These are phyloP conservation scores for Drosophila quasianomalipes DNA, from an alignment of 2,888 invertebrate species.

Conservation along the genomic window DNA sequence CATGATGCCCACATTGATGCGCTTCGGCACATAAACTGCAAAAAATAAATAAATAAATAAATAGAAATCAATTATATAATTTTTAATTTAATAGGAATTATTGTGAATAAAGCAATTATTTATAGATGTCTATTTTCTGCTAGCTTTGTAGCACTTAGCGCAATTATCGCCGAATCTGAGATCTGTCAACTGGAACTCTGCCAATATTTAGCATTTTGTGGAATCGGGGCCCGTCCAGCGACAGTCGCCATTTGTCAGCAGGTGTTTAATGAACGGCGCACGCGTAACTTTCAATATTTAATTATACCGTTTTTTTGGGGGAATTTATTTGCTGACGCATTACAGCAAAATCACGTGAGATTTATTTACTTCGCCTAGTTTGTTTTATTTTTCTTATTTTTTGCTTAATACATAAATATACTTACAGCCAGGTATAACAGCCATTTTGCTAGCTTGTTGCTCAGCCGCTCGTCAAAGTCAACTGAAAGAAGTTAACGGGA, in stretches of 20 bases:
- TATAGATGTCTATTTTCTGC: conserved; percentile 4
- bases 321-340: conserved; percentile 20
- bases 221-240: conserved; percentile 9
- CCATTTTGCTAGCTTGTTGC: conserved; percentile 56
- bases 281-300: conserved; percentile 58
- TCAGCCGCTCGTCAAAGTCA: conserved; percentile 30
- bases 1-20: conserved; percentile 88
- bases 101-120: conserved; percentile 2
- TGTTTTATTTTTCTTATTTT: not conserved
- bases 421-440: conserved; percentile 73
- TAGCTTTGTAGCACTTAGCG: conserved; percentile 21
- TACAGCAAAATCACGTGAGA: conserved; percentile 52
- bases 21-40: conserved; percentile 86
- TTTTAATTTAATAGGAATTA: conserved; percentile 2
- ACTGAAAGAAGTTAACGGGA: conserved; percentile 45
- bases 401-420: conserved; percentile 27
- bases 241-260: conserved; percentile 16
- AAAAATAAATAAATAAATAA: conserved; percentile 17
- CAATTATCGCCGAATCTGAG: conserved; percentile 45
- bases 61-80: conserved; percentile 12
- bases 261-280: conserved; percentile 53
- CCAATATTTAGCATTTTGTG: not conserved
- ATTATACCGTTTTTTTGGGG: conserved; percentile 34
- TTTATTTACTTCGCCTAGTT: conserved; percentile 7
- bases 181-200: conserved; percentile 31